A percentile compares a stretch with the other conserved stretches of the same genome.
Conservation (phyloP, 1,140 invertebrate genomes). For the Oncopeltus fasciatus region DNA sequence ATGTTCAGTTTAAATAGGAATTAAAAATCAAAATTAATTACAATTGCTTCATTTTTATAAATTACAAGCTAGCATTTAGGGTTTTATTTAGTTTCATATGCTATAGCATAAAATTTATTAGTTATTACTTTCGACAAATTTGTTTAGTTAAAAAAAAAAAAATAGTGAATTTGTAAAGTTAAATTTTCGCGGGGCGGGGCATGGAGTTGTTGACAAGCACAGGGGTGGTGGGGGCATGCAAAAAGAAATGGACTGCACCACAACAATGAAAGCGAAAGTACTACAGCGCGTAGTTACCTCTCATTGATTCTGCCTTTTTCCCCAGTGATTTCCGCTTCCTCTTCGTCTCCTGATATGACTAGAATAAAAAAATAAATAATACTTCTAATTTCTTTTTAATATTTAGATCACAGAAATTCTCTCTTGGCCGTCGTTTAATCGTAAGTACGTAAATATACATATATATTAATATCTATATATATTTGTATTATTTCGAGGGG, state of each 20-base stretch:
- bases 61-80: too few species aligned
- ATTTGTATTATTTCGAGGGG: too few species aligned
- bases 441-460: background rate
- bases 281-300: constrained; percentile 7
- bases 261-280: background rate
- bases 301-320: constrained; percentile 8
- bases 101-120: too few species aligned
- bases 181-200: background rate
- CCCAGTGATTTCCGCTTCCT: background rate
- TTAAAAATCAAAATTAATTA: too few species aligned
- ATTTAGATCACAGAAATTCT: constrained; percentile 24
- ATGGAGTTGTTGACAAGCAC: too few species aligned
- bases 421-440: constrained; percentile 22
- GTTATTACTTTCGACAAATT: too few species aligned
- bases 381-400: constrained; percentile 13
- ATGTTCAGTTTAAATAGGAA: too few species aligned
- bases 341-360: constrained; percentile 14
- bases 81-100: too few species aligned
- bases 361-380: constrained; percentile 19
- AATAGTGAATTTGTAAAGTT: too few species aligned
- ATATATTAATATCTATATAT: too few species aligned
- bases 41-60: too few species aligned
- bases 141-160: too few species aligned
- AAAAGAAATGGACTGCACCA: background rate
- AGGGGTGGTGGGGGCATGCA: background rate